Conservation (phyloP, 2,797 vertebrate genomes). For the Enteromius radiatus region DNA sequence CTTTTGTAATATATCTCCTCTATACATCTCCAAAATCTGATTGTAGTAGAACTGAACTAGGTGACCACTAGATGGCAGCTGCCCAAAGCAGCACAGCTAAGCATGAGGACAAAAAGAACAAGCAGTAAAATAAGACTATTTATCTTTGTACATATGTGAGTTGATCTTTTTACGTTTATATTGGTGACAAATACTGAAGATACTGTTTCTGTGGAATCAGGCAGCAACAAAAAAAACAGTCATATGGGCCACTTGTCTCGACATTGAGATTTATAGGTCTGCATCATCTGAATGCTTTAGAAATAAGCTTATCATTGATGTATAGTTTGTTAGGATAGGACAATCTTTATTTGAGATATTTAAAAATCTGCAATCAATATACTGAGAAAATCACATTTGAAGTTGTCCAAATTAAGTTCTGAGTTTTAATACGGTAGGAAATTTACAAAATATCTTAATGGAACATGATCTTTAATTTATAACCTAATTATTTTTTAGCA, state of each 20-base stretch:
- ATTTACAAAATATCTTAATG: not conserved
- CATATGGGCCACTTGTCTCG: not conserved
- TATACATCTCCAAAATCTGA: not conserved
- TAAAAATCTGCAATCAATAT: not conserved
- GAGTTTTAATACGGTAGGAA: not conserved
- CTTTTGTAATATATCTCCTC: not conserved
- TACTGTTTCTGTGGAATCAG: not conserved
- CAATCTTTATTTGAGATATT: not conserved
- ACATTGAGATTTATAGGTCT: not conserved
- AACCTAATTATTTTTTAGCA: not conserved
- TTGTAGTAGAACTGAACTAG: not conserved
- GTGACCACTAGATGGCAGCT: slow-evolving; percentile 45
- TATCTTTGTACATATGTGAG: not conserved
- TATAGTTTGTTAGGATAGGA: not conserved
- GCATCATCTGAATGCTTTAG: no score
- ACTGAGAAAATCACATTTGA: not conserved
- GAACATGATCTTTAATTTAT: not conserved
- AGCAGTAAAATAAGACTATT: not conserved
- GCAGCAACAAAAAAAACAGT: not conserved
- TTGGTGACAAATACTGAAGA: not conserved
- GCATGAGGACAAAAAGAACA: not conserved
- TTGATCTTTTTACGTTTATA: not conserved
- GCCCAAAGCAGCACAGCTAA: slow-evolving; percentile 5
- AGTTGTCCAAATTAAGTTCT: not conserved
- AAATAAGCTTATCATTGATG: not conserved